Evolutionary conservation across 2,888 invertebrate genomes (phyloP).

Genomic region (Venusia cambrica): DNA sequence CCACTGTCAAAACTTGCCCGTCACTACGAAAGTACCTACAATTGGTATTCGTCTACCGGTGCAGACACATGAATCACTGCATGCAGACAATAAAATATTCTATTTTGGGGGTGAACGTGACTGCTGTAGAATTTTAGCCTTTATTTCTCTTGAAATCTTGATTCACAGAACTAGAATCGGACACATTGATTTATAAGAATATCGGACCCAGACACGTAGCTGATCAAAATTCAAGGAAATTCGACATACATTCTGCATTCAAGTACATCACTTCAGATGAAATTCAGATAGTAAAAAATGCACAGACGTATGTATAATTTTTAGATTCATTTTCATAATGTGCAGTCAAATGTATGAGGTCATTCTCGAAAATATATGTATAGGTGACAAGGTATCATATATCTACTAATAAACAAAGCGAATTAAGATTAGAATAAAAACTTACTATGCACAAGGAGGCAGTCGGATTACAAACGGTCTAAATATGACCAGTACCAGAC

Average conservation of each 20-base stretch:
- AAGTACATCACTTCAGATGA: slow-evolving; percentile 67
- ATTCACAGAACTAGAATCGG: slow-evolving; percentile 36
- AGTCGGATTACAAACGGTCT: no score
- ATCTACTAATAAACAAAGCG: no score
- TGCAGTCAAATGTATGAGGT: slow-evolving; percentile 70
- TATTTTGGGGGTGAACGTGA: slow-evolving; percentile 55
- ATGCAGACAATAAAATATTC: slow-evolving; percentile 67
- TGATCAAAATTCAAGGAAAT: slow-evolving; percentile 80
- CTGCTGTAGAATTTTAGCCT: slow-evolving; percentile 38
- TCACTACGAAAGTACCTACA: slow-evolving; percentile 45
- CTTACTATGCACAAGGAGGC: no score
- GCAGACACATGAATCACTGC: slow-evolving; percentile 72
- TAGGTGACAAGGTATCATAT: no score
- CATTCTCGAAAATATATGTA: no score
- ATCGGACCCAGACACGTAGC: slow-evolving; percentile 52
- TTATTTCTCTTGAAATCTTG: slow-evolving; percentile 22
- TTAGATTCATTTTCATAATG: slow-evolving; percentile 77
- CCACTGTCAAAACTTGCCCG: slow-evolving; percentile 43
- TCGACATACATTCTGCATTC: slow-evolving; percentile 71
- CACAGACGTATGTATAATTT: slow-evolving; percentile 75
- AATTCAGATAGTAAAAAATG: slow-evolving; percentile 75
- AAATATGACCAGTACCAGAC: no score
- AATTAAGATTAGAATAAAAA: no score
- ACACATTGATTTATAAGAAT: slow-evolving; percentile 36
- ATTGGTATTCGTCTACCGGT: slow-evolving; percentile 75